A percentile compares a stretch with the other conserved stretches of the same genome.
These are phyloP conservation scores for Macaria liturata DNA, from an alignment of 2,888 invertebrate genomes.

Conservation along the genomic window DNA sequence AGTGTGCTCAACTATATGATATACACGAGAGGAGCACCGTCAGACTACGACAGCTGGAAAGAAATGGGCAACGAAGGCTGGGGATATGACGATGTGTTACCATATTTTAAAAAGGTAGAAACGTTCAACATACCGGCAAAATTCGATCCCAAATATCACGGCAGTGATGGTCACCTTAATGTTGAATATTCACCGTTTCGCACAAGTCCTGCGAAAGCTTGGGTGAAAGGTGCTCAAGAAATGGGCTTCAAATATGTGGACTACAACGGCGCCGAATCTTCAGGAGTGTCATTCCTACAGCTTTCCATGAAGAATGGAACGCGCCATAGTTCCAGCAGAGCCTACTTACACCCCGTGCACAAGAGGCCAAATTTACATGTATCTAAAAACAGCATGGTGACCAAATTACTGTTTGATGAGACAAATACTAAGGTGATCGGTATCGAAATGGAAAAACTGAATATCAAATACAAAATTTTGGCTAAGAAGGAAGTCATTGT, in stretches of 20 bases:
- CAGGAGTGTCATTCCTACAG: conserved; percentile 85
- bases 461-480: conserved; percentile 75
- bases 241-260: conserved; percentile 84
- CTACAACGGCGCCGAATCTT: conserved; percentile 84
- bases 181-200: conserved; percentile 80
- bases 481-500: conserved; percentile 89
- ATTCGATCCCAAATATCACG: conserved; percentile 79
- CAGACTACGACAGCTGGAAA: conserved; percentile 91
- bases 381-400: conserved; percentile 83
- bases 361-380: conserved; percentile 85
- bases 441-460: conserved; percentile 82
- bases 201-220: conserved; percentile 77
- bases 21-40: conserved; percentile 87
- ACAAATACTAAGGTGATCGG: conserved; percentile 83
- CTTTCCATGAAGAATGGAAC: conserved; percentile 86
- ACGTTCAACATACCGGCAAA: conserved; percentile 84
- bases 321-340: conserved; percentile 86
- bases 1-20: conserved; percentile 92
- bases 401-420: conserved; percentile 82
- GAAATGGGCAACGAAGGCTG: conserved; percentile 88
- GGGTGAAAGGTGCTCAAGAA: conserved; percentile 85
- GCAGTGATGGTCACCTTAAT: conserved; percentile 81
- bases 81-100: conserved; percentile 88
- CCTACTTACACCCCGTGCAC: conserved; percentile 85
- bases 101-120: conserved; percentile 91